A percentile compares a stretch with the other conserved stretches of the same genome.
Conservation (phyloP, 2,888 invertebrate species). For the Lithophane socia region DNA sequence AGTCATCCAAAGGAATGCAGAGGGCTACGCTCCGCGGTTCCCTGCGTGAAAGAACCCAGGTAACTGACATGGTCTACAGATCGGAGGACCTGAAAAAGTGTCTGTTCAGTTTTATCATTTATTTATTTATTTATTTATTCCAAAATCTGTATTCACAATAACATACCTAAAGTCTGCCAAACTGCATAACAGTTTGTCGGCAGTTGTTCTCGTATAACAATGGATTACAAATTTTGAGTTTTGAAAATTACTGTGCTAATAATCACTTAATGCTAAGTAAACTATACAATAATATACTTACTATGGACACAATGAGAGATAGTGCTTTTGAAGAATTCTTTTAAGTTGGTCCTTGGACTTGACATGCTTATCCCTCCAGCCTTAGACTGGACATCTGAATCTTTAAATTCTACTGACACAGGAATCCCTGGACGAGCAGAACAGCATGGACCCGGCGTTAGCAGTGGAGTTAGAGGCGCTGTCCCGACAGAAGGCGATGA, state of each 20-base stretch:
- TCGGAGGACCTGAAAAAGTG: not conserved
- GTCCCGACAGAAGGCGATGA: slow-evolving; percentile 55
- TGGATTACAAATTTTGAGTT: too few relatives aligned
- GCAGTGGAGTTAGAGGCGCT: slow-evolving; percentile 44
- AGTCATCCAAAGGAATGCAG: not conserved
- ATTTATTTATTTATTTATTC: too few relatives aligned
- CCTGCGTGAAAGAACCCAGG: not conserved
- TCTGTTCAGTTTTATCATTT: not conserved
- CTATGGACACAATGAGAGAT: too few relatives aligned
- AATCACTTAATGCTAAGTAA: too few relatives aligned
- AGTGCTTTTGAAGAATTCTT: too few relatives aligned
- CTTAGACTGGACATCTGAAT: not conserved
- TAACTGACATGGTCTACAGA: not conserved
- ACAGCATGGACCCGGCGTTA: slow-evolving; percentile 50
- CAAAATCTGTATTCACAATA: too few relatives aligned
- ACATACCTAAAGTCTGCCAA: too few relatives aligned
- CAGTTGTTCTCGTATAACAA: too few relatives aligned
- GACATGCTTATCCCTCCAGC: not conserved
- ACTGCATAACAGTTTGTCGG: too few relatives aligned
- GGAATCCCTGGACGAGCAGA: not conserved
- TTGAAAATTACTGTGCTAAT: too few relatives aligned
- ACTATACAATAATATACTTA: too few relatives aligned
- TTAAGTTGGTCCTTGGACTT: too few relatives aligned
- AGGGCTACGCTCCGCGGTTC: not conserved
- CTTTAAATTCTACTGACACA: not conserved